Conservation (phyloP, 2,888 invertebrate genomes). For the Epistrophella euchroma region DNA sequence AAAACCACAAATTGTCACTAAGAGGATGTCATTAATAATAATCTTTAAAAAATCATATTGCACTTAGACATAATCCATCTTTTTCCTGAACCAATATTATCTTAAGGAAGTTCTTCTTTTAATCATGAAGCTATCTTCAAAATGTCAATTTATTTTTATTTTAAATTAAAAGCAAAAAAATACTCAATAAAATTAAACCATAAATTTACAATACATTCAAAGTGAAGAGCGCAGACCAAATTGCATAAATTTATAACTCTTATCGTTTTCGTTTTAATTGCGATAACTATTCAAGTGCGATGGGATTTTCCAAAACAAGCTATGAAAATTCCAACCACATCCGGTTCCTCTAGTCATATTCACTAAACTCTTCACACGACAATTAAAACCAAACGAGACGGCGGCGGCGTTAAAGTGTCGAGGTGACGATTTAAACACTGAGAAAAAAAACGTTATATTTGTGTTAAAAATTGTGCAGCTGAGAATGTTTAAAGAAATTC, state of each 20-base stretch:
- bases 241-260: conserved; percentile 45
- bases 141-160: not conserved
- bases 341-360: conserved; percentile 68
- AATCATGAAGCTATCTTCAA: not conserved
- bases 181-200: conserved; percentile 14
- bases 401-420: not conserved
- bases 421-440: not conserved
- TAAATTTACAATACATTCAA: conserved; percentile 19
- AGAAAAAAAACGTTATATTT: not conserved
- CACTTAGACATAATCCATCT: too few relatives aligned
- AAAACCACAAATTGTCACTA: too few relatives aligned
- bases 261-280: conserved; percentile 66
- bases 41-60: too few relatives aligned
- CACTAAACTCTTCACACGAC: conserved; percentile 74
- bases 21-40: too few relatives aligned
- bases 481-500: too few relatives aligned
- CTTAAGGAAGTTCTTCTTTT: too few relatives aligned
- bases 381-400: conserved; percentile 62
- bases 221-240: conserved; percentile 19
- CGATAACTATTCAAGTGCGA: conserved; percentile 41
- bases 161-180: not conserved
- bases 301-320: conserved; percentile 70
- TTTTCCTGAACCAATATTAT: too few relatives aligned
- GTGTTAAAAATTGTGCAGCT: too few relatives aligned
- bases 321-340: conserved; percentile 75